phyloP scores from a whole-genome alignment of 2,888 invertebrate species.

The Auanema sp. region DNA sequence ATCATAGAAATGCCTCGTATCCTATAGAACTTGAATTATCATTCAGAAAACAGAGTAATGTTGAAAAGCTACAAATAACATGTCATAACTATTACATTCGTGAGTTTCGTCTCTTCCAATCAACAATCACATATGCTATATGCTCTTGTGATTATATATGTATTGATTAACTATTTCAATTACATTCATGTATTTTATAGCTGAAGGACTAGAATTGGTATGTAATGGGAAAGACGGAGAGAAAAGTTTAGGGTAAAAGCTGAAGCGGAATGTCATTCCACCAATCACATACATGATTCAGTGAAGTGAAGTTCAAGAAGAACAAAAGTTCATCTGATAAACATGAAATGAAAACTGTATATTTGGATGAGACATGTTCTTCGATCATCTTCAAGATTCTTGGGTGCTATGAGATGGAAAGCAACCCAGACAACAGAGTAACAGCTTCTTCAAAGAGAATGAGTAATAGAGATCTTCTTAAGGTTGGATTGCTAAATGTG shows the following conservation, averaged over 20 bases:
- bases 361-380: constrained; percentile 35
- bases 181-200: too few species aligned
- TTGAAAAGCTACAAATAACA: constrained; percentile 43
- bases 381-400: constrained; percentile 24
- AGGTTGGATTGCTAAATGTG: constrained; percentile 43
- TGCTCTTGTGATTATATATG: too few species aligned
- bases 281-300: constrained; percentile 8
- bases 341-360: constrained; percentile 47
- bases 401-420: constrained; percentile 27
- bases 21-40: constrained; percentile 35
- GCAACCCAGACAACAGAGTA: constrained; percentile 28
- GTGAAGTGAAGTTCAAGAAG: constrained; percentile 34
- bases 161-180: too few species aligned
- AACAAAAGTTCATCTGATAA: constrained; percentile 24
- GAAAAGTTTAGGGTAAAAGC: constrained; percentile 14
- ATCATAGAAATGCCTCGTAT: constrained; percentile 20
- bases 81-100: constrained; percentile 44
- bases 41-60: constrained; percentile 28
- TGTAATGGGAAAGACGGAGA: constrained; percentile 27
- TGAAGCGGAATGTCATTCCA: constrained; percentile 12
- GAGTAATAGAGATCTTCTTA: background rate
- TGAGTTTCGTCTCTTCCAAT: constrained; percentile 13
- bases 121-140: too few species aligned
- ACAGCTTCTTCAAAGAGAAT: background rate
- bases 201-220: too few species aligned